Evolutionary conservation across 30 jellyfish, hydroid and myxozoan species (phyloP), one percentile per base, ranked within the genome.

Genomic region (Aurelia aurita complex sp. Pacific): DNA sequence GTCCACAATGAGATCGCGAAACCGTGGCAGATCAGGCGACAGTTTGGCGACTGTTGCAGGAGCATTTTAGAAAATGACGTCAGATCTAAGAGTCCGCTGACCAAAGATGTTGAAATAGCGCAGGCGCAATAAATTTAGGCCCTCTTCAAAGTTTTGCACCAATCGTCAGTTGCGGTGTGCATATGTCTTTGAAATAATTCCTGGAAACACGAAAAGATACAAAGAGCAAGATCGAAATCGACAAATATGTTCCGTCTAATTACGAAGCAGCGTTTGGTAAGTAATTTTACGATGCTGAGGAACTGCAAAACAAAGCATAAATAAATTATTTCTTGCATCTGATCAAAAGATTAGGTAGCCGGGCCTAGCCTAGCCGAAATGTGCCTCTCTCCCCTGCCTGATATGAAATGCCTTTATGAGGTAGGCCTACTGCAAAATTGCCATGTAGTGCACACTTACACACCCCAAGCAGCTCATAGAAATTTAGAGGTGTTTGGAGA

Each of bases 151-250:
- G 77, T 65, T 77, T 76, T 77, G 87, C 87, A 77, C 87, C 77
- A 77, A 66, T 60, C 87, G 87, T 77, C 43, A 77, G 87, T 23
- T 77, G 87, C 87, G 87, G 77, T 77, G 87, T 77, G 87, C 87
- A 77, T 34, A 43, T 77, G 87, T 77, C 87, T 77, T 61, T 77
- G 69, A 77, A 59, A 32, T 77, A 32, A 77, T 77, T 62, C 67
- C 16, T 5, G 57, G 77, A 63, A 77, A 61, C 40, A 46, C 67
- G 46, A 18, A 14, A 10, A 33, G 15, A 29, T 59, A 0, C 17
- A 17, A 51, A 4, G 68, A 68, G 2, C 57, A 13, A 42, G 33
- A 42, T 8, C 36, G 77, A 77, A 55, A 8, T 2, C 50, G 59
- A 50, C 35, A n/a, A 81, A 67, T 23, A 81, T 81, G 90, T 69